Evolutionary conservation across 1,140 invertebrate species (phyloP).

Genomic region (Temnothorax longispinosus): DNA sequence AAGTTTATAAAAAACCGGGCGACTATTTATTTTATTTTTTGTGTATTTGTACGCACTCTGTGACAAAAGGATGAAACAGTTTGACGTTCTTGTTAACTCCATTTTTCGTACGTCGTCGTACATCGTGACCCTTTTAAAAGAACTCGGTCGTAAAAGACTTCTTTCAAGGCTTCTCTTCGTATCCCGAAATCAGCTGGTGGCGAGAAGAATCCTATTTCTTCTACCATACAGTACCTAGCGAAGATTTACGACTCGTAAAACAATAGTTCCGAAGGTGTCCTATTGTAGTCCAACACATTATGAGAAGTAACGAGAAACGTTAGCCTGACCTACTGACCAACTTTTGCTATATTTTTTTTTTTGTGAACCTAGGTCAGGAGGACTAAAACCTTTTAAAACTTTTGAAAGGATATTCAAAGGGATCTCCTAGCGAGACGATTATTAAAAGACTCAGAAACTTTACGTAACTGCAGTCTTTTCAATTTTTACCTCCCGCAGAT

Average conservation of each 20-base stretch:
- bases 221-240: slow-evolving; percentile 28
- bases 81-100: not conserved
- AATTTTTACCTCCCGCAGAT: not conserved
- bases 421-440: not conserved
- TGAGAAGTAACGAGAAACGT: not conserved
- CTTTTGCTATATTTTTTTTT: not conserved
- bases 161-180: not conserved
- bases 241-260: slow-evolving; percentile 60
- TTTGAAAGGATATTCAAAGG: not conserved
- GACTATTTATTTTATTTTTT: not conserved
- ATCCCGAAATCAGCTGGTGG: slow-evolving; percentile 22
- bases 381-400: not conserved
- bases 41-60: not conserved
- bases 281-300: not conserved
- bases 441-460: slow-evolving; percentile 2
- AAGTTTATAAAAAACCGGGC: not conserved
- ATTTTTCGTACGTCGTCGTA: not conserved
- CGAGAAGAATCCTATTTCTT: not conserved
- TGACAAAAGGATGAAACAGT: not conserved
- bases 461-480: not conserved
- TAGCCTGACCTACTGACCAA: slow-evolving; percentile 29
- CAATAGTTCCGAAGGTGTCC: not conserved
- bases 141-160: not conserved
- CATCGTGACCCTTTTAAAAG: not conserved
- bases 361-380: not conserved